A percentile compares a stretch with the other conserved stretches of the same genome.
These are phyloP conservation scores for Kryptopterus vitreolus DNA, from an alignment of 2,797 vertebrate genomes.

Conservation along the genomic window DNA sequence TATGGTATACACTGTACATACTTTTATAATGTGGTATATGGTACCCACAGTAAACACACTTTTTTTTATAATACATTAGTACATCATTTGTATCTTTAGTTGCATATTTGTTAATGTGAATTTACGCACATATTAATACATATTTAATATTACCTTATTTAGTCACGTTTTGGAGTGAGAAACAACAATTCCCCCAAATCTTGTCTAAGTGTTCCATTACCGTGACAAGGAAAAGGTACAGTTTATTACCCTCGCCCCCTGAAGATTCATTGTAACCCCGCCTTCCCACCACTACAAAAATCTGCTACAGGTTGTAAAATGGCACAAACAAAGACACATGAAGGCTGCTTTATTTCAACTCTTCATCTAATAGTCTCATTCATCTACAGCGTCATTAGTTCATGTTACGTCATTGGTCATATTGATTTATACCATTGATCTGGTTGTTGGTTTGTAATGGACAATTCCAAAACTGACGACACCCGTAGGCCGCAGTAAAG, in stretches of 20 bases:
- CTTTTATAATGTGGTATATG: not conserved
- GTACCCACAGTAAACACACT: not conserved
- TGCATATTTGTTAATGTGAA: not conserved
- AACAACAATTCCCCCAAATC: not conserved
- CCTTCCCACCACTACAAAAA: not conserved
- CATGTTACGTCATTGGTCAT: slow-evolving; percentile 65
- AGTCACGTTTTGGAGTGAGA: not conserved
- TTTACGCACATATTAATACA: too few relatives aligned
- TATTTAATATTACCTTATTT: not conserved
- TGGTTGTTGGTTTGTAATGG: slow-evolving; percentile 52
- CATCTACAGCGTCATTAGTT: slow-evolving; percentile 42
- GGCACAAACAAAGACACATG: not conserved
- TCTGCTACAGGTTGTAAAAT: slow-evolving; percentile 7
- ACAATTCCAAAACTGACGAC: slow-evolving; percentile 44
- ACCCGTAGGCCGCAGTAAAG: slow-evolving; percentile 33
- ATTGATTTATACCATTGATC: slow-evolving; percentile 52
- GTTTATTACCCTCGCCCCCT: not conserved
- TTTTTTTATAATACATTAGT: not conserved
- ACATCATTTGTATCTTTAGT: not conserved
- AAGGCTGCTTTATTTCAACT: not conserved
- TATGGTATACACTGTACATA: too few relatives aligned
- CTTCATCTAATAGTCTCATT: slow-evolving; percentile 11
- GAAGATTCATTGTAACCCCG: not conserved
- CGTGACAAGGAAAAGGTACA: not conserved
- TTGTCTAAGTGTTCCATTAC: not conserved